Conservation (phyloP, 2,113 vertebrate species). For the Hippolais icterina region DNA sequence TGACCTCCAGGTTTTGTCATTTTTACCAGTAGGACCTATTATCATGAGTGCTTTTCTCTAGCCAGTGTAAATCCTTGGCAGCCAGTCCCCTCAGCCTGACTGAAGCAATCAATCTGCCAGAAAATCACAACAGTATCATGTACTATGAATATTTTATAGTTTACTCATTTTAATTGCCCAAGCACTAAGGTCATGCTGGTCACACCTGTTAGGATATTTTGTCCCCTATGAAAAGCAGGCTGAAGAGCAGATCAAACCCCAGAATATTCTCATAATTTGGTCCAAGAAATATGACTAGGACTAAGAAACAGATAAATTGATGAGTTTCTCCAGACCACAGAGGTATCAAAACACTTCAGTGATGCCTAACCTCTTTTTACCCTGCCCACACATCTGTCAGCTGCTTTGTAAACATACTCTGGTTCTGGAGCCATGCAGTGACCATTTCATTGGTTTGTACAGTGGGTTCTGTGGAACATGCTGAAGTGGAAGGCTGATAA, state of each 20-base stretch:
- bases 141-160: constrained; percentile 47
- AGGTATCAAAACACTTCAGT: neutral
- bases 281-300: neutral
- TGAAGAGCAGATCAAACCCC: neutral
- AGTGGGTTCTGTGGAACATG: neutral
- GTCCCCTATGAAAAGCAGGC: neutral
- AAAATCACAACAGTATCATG: neutral
- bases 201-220: neutral
- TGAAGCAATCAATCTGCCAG: constrained; percentile 40
- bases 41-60: neutral
- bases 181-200: neutral
- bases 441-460: neutral
- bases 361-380: neutral
- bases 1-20: constrained; percentile 18
- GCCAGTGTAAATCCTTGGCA: constrained; percentile 24
- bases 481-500: neutral
- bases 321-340: neutral
- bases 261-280: neutral
- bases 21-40: constrained; percentile 35
- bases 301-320: neutral
- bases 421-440: neutral
- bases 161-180: constrained; percentile 55
- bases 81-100: neutral
- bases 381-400: neutral
- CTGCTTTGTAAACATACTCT: neutral